Percentiles rank a stretch among this genome's conserved stretches.
Evolutionary conservation across 2,888 invertebrate species (phyloP).

Genomic region (Entomobrya multifasciata): DNA sequence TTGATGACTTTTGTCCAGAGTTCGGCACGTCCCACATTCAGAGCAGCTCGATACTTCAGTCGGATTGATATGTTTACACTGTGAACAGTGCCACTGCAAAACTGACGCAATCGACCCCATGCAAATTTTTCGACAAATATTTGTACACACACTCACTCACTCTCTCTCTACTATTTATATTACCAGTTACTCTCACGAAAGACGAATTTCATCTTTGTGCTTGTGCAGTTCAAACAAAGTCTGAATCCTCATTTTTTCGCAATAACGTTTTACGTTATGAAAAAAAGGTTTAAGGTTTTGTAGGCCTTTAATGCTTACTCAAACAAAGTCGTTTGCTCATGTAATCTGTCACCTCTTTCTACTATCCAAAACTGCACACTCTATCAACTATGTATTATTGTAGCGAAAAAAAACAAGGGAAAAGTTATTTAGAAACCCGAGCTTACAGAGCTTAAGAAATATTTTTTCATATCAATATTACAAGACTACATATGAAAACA

Average conservation of each 20-base stretch:
- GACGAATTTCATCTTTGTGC: conserved; percentile 11
- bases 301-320: too few species aligned
- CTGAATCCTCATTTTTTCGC: neutral
- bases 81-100: conserved; percentile 95
- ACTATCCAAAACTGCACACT: too few species aligned
- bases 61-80: conserved; percentile 93
- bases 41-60: conserved; percentile 91
- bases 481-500: too few species aligned
- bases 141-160: too few species aligned
- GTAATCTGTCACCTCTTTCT: too few species aligned
- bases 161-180: neutral
- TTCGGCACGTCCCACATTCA: conserved; percentile 86
- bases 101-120: conserved; percentile 97
- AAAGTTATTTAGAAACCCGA: too few species aligned
- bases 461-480: too few species aligned
- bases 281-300: too few species aligned
- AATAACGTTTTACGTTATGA: neutral
- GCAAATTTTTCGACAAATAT: conserved; percentile 80
- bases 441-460: too few species aligned
- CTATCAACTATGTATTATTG: too few species aligned
- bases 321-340: too few species aligned
- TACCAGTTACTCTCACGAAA: conserved; percentile 8
- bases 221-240: neutral
- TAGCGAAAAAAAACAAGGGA: too few species aligned
- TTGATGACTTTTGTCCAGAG: conserved; percentile 51